phyloP scores from a whole-genome alignment of 2,888 invertebrate genomes.

The Adelphocoris suturalis region DNA sequence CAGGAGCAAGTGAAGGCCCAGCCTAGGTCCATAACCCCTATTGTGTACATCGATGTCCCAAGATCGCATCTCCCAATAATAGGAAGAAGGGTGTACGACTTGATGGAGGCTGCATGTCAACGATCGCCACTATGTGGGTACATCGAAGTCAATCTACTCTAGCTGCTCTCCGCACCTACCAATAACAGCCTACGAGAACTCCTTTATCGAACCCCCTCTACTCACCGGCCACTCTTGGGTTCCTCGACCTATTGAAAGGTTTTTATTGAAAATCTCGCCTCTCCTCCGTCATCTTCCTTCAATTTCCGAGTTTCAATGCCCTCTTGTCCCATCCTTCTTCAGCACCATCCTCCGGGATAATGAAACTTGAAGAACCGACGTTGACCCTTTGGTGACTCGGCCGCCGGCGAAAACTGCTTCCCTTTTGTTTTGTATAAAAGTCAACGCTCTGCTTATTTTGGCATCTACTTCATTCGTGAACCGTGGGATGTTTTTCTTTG shows the following conservation, averaged over 20 bases:
- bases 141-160: slow-evolving; percentile 24
- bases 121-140: background rate
- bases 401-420: no score
- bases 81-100: background rate
- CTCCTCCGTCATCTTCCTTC: slow-evolving; percentile 21
- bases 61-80: slow-evolving; percentile 22
- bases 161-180: background rate
- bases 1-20: background rate
- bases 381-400: background rate
- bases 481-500: no score
- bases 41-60: slow-evolving; percentile 13
- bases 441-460: no score
- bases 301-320: slow-evolving; percentile 28
- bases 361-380: slow-evolving; percentile 7
- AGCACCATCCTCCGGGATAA: slow-evolving; percentile 11
- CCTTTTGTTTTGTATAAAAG: no score
- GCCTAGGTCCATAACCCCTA: slow-evolving; percentile 9
- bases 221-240: background rate
- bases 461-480: no score
- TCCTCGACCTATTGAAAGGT: slow-evolving; percentile 18
- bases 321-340: background rate
- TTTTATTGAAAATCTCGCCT: slow-evolving; percentile 32
- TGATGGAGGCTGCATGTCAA: slow-evolving; percentile 19
- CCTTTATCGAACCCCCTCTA: slow-evolving; percentile 2
- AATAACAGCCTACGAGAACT: background rate